Base-by-base conservation (phyloP, 1,140 invertebrate species). In the Bombus haemorrhoidalis region DNA sequence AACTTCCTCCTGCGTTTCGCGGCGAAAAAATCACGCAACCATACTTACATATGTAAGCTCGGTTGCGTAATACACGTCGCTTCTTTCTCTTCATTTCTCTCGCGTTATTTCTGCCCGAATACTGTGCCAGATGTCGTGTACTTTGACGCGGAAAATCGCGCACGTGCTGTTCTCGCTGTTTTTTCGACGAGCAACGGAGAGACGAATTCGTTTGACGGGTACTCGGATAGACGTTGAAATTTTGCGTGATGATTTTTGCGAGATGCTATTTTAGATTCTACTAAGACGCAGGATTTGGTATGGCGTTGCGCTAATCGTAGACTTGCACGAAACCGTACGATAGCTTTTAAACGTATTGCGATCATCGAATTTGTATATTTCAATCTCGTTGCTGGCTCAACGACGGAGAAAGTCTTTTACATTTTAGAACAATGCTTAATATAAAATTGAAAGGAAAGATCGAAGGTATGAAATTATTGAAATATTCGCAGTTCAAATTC, bases 101-200 rank as follows among this genome's bases (percentile, higher is more conserved):
- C 43, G 34, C 9, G 81, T 37, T 83, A 83, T 83, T 83, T 81
- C 69, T 59, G 80, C 69, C 9, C 39, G 37, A 28, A 34, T 81
- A 39, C 41, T 37, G 25, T 83, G 81, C 81, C 81, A 83, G 62
- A 66, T 76, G 81, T 83, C 81, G 34, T 28, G 39, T 25, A 66
- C 28, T 76, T 68, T 64, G 43, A 76, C 81, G 47, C 39, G 57
- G 39, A 43, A 53, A 71, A 62, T 15, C 34, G 53, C 9, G 8
- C 81, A 75, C 71, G 81, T 82, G 71, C 25, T 75, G 37, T 37
- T 37, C 22, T 3, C 22, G 32, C n/a, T 43, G n/a, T 59, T 71
- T 72, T 84, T 53, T 66, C 37, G 28, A 18, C 13, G 4, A 12
- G 1, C 8, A 39, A 68, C 25, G 22, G 34, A 22, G 32, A 59